Percentiles rank a stretch among this genome's conserved stretches.
phyloP scores from a whole-genome alignment of 2,888 invertebrate genomes.

The Labia minor region DNA sequence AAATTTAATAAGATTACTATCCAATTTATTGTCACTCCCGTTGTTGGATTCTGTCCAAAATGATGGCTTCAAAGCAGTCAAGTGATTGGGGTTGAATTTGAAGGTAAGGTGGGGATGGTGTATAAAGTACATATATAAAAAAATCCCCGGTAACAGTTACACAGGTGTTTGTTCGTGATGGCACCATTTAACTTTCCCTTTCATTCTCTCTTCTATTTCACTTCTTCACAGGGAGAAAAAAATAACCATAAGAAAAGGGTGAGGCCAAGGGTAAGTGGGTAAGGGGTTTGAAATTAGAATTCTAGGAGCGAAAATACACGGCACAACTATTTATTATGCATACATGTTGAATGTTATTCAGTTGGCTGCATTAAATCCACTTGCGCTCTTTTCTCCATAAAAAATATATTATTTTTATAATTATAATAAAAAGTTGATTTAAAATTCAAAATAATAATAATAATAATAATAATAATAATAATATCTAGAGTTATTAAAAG shows the following conservation, averaged over 20 bases:
- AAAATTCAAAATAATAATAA: too few relatives aligned
- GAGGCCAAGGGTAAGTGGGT: too few relatives aligned
- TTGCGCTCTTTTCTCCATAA: neutral
- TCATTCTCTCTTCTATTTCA: neutral
- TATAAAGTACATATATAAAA: too few relatives aligned
- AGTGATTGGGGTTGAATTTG: too few relatives aligned
- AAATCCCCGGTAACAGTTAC: neutral
- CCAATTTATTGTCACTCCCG: neutral
- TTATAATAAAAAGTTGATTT: too few relatives aligned
- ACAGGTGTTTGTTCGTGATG: neutral
- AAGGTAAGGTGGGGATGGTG: too few relatives aligned
- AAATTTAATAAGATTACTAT: neutral
- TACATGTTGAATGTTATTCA: neutral
- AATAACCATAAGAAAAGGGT: neutral
- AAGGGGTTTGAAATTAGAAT: neutral
- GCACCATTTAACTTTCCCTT: neutral
- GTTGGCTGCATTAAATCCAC: neutral
- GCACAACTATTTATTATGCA: neutral
- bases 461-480: too few relatives aligned
- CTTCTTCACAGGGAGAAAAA: neutral
- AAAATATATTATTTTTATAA: neutral
- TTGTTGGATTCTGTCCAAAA: neutral
- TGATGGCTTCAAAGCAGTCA: too few relatives aligned
- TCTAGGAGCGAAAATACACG: neutral
- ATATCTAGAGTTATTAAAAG: too few relatives aligned